Percentiles rank a stretch among this genome's conserved stretches.
phyloP scores from a whole-genome alignment of 2,113 vertebrate species.

The Chrysochloris asiatica region DNA sequence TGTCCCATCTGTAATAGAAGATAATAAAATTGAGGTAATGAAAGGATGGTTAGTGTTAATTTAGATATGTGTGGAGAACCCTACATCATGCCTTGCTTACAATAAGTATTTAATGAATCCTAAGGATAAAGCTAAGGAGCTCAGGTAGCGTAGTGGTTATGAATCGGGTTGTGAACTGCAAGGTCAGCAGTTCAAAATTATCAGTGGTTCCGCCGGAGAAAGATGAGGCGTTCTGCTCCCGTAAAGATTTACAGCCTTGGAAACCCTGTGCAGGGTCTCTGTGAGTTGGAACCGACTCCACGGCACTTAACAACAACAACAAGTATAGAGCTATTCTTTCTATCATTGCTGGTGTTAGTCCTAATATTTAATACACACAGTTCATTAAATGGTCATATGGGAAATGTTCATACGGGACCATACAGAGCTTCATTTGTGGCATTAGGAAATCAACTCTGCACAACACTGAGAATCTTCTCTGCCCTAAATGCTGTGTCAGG shows the following conservation, averaged over 20 bases:
- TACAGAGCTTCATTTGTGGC: not conserved
- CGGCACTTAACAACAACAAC: too few species aligned
- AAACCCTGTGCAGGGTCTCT: too few species aligned
- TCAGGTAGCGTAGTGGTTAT: too few species aligned
- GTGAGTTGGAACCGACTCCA: too few species aligned
- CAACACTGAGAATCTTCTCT: not conserved
- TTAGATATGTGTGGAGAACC: not conserved
- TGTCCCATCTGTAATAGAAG: not conserved
- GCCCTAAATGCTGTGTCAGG: not conserved
- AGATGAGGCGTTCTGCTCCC: too few species aligned
- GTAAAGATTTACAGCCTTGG: too few species aligned
- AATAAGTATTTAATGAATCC: too few species aligned
- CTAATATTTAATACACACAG: not conserved
- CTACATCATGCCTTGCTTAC: rapidly evolving
- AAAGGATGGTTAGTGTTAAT: not conserved
- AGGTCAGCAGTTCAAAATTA: too few species aligned
- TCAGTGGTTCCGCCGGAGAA: too few species aligned
- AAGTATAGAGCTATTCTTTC: not conserved
- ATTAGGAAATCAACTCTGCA: not conserved
- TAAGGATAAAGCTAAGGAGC: not conserved
- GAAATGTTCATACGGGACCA: not conserved
- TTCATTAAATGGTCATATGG: not conserved
- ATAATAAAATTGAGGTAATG: not conserved
- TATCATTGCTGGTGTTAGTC: not conserved
- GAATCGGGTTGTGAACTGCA: too few species aligned